Evolutionary conservation across 2,113 vertebrate species (phyloP).

Genomic region (Trachemys scripta): DNA sequence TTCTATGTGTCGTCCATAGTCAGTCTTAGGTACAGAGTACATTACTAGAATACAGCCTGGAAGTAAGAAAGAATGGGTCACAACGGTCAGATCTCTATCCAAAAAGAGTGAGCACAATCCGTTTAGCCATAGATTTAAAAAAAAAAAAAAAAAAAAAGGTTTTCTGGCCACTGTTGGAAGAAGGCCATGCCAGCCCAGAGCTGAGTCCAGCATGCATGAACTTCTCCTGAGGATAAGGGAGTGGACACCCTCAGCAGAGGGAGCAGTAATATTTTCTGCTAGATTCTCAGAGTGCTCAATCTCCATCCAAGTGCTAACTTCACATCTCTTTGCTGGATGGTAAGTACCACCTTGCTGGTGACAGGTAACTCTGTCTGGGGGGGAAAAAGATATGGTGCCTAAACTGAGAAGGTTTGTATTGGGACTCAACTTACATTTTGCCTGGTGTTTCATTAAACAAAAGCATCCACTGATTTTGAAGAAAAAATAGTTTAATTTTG

Average conservation of each 20-base stretch:
- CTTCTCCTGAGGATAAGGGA: background rate
- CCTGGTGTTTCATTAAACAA: conserved; percentile 71
- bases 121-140: background rate
- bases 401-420: conserved; percentile 49
- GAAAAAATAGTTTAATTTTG: conserved; percentile 64
- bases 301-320: background rate
- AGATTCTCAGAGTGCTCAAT: background rate
- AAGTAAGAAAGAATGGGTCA: background rate
- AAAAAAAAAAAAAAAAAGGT: too few relatives aligned
- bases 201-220: fast-evolving
- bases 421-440: conserved; percentile 57
- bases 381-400: conserved; percentile 53
- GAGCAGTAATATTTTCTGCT: background rate
- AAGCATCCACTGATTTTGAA: conserved; percentile 22
- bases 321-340: conserved; percentile 29
- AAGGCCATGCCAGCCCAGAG: background rate
- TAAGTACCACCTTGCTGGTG: background rate
- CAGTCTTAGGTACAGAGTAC: background rate
- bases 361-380: background rate
- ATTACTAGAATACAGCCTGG: background rate
- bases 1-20: background rate
- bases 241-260: background rate
- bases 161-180: background rate
- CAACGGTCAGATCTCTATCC: background rate
- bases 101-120: background rate